These are phyloP conservation scores for Drosophila dunni DNA, from an alignment of 1,140 invertebrate genomes.

Conservation along the genomic window DNA sequence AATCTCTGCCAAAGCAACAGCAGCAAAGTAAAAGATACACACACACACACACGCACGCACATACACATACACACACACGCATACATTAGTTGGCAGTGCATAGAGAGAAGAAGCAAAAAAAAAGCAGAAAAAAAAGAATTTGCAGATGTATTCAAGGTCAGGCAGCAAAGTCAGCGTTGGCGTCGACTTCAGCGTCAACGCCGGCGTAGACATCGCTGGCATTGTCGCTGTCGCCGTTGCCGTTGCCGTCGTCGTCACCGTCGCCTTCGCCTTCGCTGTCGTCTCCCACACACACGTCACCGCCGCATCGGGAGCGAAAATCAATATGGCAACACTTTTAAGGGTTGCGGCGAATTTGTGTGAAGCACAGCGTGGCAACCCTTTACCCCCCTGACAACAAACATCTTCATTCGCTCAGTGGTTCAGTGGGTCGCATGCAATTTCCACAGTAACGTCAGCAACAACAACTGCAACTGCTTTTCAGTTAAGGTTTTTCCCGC, in stretches of 20 bases:
- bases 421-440: constrained; percentile 80
- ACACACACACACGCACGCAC: constrained; percentile 16
- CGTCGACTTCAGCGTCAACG: constrained; percentile 8
- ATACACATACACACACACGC: constrained; percentile 21
- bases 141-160: constrained; percentile 82
- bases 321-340: constrained; percentile 81
- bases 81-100: constrained; percentile 60
- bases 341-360: constrained; percentile 77
- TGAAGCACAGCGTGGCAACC: constrained; percentile 24
- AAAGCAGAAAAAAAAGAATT: constrained; percentile 30
- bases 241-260: background rate
- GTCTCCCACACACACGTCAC: constrained; percentile 26
- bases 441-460: constrained; percentile 16
- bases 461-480: constrained; percentile 40
- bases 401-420: constrained; percentile 50
- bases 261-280: background rate
- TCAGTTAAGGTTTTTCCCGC: constrained; percentile 67
- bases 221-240: constrained; percentile 7
- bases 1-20: constrained; percentile 47
- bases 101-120: constrained; percentile 50
- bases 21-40: constrained; percentile 23
- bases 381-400: background rate
- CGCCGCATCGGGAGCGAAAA: constrained; percentile 49
- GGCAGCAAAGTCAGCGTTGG: constrained; percentile 66
- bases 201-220: background rate